These are phyloP conservation scores for Narcine bancroftii DNA, from an alignment of 2,113 vertebrate genomes.

Conservation along the genomic window DNA sequence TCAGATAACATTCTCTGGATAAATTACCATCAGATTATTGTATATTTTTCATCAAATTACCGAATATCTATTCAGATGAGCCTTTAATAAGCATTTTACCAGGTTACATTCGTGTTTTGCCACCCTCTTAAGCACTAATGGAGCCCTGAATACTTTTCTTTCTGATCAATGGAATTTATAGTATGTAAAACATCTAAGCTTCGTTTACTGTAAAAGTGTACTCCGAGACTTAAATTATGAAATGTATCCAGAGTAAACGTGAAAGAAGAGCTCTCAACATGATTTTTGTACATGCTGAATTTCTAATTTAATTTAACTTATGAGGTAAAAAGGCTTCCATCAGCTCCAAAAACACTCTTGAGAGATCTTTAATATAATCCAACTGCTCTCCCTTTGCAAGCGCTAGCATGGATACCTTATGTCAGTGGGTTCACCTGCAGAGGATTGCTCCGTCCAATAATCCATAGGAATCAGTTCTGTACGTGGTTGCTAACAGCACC, in stretches of 20 bases:
- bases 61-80: conserved; percentile 13
- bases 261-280: conserved; percentile 31
- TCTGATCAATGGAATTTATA: conserved; percentile 35
- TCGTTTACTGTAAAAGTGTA: conserved; percentile 35
- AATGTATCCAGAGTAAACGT: conserved; percentile 28
- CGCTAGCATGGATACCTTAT: background rate
- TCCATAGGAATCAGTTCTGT: background rate
- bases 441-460: background rate
- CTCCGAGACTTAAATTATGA: conserved; percentile 24
- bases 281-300: conserved; percentile 31
- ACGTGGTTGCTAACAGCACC: background rate
- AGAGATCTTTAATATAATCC: conserved; percentile 31
- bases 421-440: background rate
- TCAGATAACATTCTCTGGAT: background rate
- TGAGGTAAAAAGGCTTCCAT: conserved; percentile 33
- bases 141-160: conserved; percentile 4
- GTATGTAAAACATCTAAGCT: conserved; percentile 25
- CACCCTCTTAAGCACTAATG: conserved; percentile 26
- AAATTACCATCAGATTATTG: background rate
- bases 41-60: background rate
- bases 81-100: conserved; percentile 26
- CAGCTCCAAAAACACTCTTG: conserved; percentile 34
- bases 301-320: conserved; percentile 33
- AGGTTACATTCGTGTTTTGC: conserved; percentile 7
- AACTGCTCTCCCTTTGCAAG: conserved; percentile 3